phyloP scores from a whole-genome alignment of 2,888 invertebrate species.

The Ametastegia equiseti region DNA sequence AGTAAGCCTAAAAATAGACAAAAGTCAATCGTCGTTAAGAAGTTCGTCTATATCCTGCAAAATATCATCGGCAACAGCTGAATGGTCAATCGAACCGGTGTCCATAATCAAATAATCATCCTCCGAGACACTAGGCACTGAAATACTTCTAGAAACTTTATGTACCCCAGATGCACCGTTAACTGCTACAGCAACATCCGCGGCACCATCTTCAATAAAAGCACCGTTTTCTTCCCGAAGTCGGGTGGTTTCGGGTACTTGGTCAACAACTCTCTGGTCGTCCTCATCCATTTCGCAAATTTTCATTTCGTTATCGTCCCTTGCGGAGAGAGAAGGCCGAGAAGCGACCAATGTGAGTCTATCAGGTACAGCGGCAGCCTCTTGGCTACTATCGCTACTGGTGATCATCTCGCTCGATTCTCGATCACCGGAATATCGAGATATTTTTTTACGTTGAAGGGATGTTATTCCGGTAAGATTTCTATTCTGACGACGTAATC shows the following conservation, averaged over 20 bases:
- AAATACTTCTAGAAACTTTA: constrained; percentile 17
- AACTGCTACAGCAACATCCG: background rate
- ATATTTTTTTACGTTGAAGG: background rate
- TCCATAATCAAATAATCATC: constrained; percentile 65
- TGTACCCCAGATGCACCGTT: constrained; percentile 8
- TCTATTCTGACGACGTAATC: constrained; percentile 47
- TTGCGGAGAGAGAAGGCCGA: background rate
- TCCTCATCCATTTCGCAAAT: too few relatives aligned
- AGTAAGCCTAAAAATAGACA: constrained; percentile 8
- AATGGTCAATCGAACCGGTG: constrained; percentile 56
- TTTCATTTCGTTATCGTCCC: constrained; percentile 15
- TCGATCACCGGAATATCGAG: constrained; percentile 1
- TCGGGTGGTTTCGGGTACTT: background rate
- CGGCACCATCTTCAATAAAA: background rate
- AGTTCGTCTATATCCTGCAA: constrained; percentile 71
- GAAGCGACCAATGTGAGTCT: constrained; percentile 24
- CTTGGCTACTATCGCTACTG: constrained; percentile 24
- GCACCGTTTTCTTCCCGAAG: background rate
- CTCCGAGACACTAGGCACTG: constrained; percentile 57
- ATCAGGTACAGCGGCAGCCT: constrained; percentile 35
- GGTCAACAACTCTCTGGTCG: background rate
- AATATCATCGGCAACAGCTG: constrained; percentile 64
- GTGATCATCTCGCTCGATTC: constrained; percentile 13
- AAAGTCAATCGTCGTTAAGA: constrained; percentile 62
- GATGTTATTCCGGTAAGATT: background rate